Evolutionary conservation across 2,797 vertebrate species (phyloP).

Genomic region (Austrolebias charrua): DNA sequence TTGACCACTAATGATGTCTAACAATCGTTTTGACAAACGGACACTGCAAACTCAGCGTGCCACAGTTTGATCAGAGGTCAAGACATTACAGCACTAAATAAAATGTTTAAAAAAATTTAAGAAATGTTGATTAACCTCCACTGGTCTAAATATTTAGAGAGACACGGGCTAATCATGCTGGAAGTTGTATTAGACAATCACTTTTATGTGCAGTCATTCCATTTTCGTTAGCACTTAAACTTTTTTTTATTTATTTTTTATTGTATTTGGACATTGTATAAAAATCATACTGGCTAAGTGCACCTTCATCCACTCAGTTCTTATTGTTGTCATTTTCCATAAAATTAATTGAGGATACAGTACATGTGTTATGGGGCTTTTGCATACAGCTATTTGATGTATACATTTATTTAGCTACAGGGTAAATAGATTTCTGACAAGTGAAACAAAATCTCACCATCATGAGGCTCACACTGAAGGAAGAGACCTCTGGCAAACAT

Average conservation of each 20-base stretch:
- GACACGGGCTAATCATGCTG: conserved; percentile 59
- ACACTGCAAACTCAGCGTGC: conserved; percentile 31
- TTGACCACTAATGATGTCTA: conserved; percentile 20
- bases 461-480: conserved; percentile 17
- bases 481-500: background rate
- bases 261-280: conserved; percentile 63
- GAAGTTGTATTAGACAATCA: conserved; percentile 79
- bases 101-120: no score
- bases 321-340: conserved; percentile 9
- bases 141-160: conserved; percentile 73
- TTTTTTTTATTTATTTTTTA: conserved; percentile 32
- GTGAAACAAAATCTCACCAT: conserved; percentile 14
- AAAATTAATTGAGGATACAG: background rate
- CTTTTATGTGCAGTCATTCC: conserved; percentile 46
- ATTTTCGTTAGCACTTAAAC: conserved; percentile 56
- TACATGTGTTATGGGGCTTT: background rate
- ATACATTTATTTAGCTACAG: no score
- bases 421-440: background rate
- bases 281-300: conserved; percentile 39
- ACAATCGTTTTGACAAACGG: conserved; percentile 30
- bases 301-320: conserved; percentile 1
- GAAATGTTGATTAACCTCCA: conserved; percentile 63
- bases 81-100: conserved; percentile 28
- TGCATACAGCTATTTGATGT: no score
- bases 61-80: conserved; percentile 27